Percentiles rank a stretch among this genome's conserved stretches.
Conservation (phyloP, 2,797 vertebrate genomes). For the Eutrigla gurnardus region DNA sequence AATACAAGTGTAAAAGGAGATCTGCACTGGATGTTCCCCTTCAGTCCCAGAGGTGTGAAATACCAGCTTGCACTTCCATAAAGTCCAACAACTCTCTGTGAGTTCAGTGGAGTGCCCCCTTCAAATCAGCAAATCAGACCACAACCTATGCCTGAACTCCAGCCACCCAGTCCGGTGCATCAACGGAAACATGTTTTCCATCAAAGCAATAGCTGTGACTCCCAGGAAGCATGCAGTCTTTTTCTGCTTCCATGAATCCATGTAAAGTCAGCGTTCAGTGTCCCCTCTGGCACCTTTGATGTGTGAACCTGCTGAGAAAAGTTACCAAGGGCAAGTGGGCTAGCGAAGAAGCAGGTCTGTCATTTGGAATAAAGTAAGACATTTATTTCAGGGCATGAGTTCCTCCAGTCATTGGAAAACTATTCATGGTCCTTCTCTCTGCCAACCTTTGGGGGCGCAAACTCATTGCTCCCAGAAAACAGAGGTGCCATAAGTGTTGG, state of each 20-base stretch:
- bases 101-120: slow-evolving; percentile 4
- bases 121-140: slow-evolving; percentile 18
- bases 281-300: slow-evolving; percentile 53
- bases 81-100: neutral
- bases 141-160: neutral
- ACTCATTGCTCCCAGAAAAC: slow-evolving; percentile 67
- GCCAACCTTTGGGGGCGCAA: slow-evolving; percentile 64
- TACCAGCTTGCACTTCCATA: slow-evolving; percentile 36
- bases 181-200: slow-evolving; percentile 28
- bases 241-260: slow-evolving; percentile 50
- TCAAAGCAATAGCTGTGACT: slow-evolving; percentile 37
- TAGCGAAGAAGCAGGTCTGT: slow-evolving; percentile 71
- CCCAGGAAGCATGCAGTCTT: slow-evolving; percentile 24
- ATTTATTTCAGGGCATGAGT: slow-evolving; percentile 74
- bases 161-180: slow-evolving; percentile 12
- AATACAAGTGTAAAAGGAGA: slow-evolving; percentile 48
- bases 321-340: slow-evolving; percentile 59
- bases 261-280: slow-evolving; percentile 56
- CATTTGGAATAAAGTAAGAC: slow-evolving; percentile 76
- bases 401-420: slow-evolving; percentile 76
- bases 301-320: slow-evolving; percentile 60
- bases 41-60: slow-evolving; percentile 65
- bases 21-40: slow-evolving; percentile 40
- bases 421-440: slow-evolving; percentile 59
- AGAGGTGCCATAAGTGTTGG: slow-evolving; percentile 52